A percentile compares a stretch with the other conserved stretches of the same genome.
These are phyloP conservation scores for Odontophorus gujanensis DNA, from an alignment of 2,113 vertebrate species.

Conservation along the genomic window DNA sequence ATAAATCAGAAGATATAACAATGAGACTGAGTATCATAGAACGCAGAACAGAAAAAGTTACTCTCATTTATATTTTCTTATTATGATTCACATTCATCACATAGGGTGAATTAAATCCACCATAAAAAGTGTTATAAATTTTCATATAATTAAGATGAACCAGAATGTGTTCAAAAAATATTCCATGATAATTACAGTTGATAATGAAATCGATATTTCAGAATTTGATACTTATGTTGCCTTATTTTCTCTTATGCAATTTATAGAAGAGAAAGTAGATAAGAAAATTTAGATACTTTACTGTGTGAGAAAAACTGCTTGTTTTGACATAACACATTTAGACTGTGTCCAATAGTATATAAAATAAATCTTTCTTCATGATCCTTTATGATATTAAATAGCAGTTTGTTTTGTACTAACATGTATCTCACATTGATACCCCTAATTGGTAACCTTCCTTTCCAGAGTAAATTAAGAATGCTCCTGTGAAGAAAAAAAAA, in stretches of 20 bases:
- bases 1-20: neutral
- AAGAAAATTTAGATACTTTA: neutral
- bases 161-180: constrained; percentile 1
- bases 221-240: neutral
- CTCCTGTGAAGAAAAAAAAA: neutral
- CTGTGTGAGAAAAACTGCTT: neutral
- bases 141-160: constrained; percentile 38
- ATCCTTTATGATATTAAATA: neutral
- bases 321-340: neutral
- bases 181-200: constrained; percentile 3
- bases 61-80: constrained; percentile 6
- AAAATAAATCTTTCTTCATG: neutral
- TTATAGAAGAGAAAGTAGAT: neutral
- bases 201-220: constrained; percentile 33
- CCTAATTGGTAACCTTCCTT: neutral
- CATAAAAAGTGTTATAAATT: neutral
- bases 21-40: neutral
- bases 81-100: neutral
- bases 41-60: neutral
- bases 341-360: neutral
- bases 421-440: neutral
- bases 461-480: neutral
- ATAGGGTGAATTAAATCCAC: neutral
- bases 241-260: neutral
- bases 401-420: neutral